Percentiles rank a stretch among this genome's conserved stretches.
phyloP scores from a whole-genome alignment of 2,888 invertebrate genomes.

The Phoenoteleia sp. region DNA sequence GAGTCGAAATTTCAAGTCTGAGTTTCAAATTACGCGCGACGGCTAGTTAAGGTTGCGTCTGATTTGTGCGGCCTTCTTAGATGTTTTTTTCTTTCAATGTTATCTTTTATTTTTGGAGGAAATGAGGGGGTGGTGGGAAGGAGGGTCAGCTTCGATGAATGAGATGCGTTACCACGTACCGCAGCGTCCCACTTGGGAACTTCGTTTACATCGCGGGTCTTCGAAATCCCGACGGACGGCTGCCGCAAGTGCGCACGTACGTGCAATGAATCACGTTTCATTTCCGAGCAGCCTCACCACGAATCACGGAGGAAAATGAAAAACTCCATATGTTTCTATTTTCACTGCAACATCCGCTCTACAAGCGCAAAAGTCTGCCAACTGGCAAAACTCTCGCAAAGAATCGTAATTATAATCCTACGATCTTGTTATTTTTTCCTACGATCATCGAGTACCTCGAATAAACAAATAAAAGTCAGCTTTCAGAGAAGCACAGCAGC shows the following conservation, averaged over 20 bases:
- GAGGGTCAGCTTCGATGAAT: slow-evolving; percentile 68
- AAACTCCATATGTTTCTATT: too few species aligned
- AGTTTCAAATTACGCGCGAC: slow-evolving; percentile 29
- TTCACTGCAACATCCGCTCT: too few species aligned
- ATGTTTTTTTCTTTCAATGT: slow-evolving; percentile 1
- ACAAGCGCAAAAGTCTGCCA: too few species aligned
- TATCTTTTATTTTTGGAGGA: slow-evolving; percentile 31
- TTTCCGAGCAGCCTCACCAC: slow-evolving; percentile 63
- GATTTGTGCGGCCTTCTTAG: slow-evolving; percentile 9
- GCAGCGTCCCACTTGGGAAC: slow-evolving; percentile 74
- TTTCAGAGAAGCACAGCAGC: too few species aligned
- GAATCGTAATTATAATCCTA: too few species aligned
- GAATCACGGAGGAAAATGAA: slow-evolving; percentile 69
- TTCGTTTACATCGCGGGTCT: slow-evolving; percentile 78
- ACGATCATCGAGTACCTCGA: too few species aligned
- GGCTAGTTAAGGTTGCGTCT: slow-evolving; percentile 33
- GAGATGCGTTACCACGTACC: slow-evolving; percentile 81
- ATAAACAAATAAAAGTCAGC: too few species aligned
- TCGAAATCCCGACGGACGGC: slow-evolving; percentile 78
- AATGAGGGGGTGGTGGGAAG: slow-evolving; percentile 12
- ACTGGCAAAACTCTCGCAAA: too few species aligned
- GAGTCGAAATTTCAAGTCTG: neutral
- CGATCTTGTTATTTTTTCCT: too few species aligned
- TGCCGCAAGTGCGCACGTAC: slow-evolving; percentile 75
- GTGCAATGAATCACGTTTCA: slow-evolving; percentile 79